These are phyloP conservation scores for Saccostrea cuccullata DNA, from an alignment of 1,140 invertebrate genomes.

Conservation along the genomic window DNA sequence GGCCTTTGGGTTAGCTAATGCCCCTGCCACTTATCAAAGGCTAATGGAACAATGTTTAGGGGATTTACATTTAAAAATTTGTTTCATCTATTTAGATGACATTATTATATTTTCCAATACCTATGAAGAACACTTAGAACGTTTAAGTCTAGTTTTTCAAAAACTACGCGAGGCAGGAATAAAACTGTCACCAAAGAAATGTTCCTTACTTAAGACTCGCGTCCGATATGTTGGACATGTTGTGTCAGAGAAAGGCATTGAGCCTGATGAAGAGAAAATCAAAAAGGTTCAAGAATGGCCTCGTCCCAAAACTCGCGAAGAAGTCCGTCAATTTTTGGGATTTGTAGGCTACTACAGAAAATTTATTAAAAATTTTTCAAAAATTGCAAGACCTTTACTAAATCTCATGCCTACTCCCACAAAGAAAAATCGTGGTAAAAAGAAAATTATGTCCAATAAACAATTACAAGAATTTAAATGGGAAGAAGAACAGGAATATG, in stretches of 20 bases:
- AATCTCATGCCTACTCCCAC: slow-evolving; percentile 50
- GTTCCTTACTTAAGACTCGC: slow-evolving; percentile 73
- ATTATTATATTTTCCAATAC: slow-evolving; percentile 54
- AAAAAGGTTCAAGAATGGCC: slow-evolving; percentile 65
- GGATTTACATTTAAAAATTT: slow-evolving; percentile 45
- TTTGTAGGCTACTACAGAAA: slow-evolving; percentile 64
- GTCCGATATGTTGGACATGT: slow-evolving; percentile 67
- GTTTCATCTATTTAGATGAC: slow-evolving; percentile 54
- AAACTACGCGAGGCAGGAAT: slow-evolving; percentile 43
- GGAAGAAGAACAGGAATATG: slow-evolving; percentile 30
- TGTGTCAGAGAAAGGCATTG: slow-evolving; percentile 63
- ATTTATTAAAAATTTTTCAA: no score
- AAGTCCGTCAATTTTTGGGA: slow-evolving; percentile 70
- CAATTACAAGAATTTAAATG: no score
- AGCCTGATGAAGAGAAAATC: slow-evolving; percentile 66
- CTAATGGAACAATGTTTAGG: slow-evolving; percentile 60
- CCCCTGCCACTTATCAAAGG: slow-evolving; percentile 65
- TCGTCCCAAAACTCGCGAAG: slow-evolving; percentile 60
- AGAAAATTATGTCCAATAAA: not conserved
- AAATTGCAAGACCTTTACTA: slow-evolving; percentile 59
- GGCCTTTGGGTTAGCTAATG: slow-evolving; percentile 44
- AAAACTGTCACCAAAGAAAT: slow-evolving; percentile 59
- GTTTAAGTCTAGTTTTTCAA: slow-evolving; percentile 50
- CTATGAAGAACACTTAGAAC: slow-evolving; percentile 45
- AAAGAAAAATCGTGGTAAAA: slow-evolving; percentile 41